A percentile compares a stretch with the other conserved stretches of the same genome.
Conservation (phyloP, 2,888 invertebrate genomes). For the Aphelenchoides bicaudatus region DNA sequence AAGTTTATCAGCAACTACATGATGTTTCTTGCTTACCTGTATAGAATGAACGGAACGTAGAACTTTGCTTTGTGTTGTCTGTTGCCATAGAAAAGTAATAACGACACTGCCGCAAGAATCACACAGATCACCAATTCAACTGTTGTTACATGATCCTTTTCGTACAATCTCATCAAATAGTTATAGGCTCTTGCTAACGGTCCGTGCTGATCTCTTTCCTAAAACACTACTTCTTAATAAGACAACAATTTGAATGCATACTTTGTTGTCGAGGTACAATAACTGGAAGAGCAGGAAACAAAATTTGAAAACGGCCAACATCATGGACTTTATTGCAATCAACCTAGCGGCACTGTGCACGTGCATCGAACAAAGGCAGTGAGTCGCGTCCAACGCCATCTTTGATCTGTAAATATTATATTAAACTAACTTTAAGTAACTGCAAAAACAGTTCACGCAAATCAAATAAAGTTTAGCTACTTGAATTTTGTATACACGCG, state of each 20-base stretch:
- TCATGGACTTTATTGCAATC: constrained; percentile 4
- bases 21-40: no score
- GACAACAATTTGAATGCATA: neutral
- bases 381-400: no score
- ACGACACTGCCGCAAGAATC: neutral
- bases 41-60: neutral
- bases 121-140: neutral
- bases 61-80: neutral
- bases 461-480: no score
- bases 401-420: no score
- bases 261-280: neutral
- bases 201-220: neutral
- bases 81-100: constrained; percentile 5
- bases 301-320: constrained; percentile 4
- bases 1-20: no score
- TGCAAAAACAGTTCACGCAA: no score
- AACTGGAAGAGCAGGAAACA: constrained; percentile 14
- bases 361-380: no score
- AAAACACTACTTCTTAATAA: neutral
- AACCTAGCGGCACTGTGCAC: no score
- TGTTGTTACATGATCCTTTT: neutral
- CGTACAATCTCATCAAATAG: neutral
- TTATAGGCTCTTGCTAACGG: neutral
- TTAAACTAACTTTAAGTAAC: no score
- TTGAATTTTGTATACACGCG: no score